These are phyloP conservation scores for Camptogramma bilineatum DNA, from an alignment of 2,888 invertebrate species.

Conservation along the genomic window DNA sequence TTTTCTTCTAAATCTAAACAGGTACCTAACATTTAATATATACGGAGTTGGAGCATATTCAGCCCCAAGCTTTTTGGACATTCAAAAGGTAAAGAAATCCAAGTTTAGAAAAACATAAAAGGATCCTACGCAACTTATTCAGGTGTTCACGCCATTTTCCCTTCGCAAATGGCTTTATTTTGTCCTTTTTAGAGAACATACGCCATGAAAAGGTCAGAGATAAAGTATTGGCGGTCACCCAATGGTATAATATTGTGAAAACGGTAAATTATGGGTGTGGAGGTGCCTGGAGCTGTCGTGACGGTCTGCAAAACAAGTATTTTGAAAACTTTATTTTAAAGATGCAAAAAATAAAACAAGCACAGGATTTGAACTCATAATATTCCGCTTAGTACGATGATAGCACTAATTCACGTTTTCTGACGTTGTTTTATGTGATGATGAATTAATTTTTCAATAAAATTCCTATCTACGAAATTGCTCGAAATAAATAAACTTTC, in stretches of 20 bases:
- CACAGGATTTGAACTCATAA: no score
- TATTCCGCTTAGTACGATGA: no score
- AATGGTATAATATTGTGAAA: slow-evolving; percentile 45
- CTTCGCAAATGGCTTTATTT: slow-evolving; percentile 21
- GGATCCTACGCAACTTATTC: not conserved
- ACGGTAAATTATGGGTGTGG: slow-evolving; percentile 50
- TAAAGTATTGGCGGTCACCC: slow-evolving; percentile 30
- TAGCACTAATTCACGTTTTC: no score
- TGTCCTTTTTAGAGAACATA: slow-evolving; percentile 23
- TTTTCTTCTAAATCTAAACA: no score
- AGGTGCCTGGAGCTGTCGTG: slow-evolving; percentile 27
- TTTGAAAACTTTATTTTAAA: not conserved
- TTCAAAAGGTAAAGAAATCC: no score
- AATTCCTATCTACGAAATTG: no score
- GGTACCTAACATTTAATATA: no score
- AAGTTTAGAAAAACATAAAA: not conserved
- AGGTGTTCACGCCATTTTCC: slow-evolving; percentile 10
- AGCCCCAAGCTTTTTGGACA: no score
- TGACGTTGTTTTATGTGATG: no score
- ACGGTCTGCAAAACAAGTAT: slow-evolving; percentile 15
- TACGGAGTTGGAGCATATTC: no score
- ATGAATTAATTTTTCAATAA: no score
- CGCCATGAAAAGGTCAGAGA: slow-evolving; percentile 31
- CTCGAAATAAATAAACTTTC: no score
- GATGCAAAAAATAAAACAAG: not conserved